Conservation (phyloP, 2,113 vertebrate species). For the Pelvicachromis taeniatus region DNA sequence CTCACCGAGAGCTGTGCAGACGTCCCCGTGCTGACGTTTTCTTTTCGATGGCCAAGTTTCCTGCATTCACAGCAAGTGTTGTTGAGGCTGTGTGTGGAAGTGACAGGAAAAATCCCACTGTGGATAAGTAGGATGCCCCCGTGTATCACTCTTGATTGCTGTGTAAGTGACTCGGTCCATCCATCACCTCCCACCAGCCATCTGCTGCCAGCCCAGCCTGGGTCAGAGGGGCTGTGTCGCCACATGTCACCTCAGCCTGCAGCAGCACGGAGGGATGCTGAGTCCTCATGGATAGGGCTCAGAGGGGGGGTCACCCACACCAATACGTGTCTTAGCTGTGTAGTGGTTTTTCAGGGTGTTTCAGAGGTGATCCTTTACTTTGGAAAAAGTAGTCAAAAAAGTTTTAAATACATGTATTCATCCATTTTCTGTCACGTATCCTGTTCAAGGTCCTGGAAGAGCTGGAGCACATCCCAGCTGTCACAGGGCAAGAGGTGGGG, state of each 20-base stretch:
- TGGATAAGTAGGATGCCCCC: neutral
- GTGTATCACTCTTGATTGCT: neutral
- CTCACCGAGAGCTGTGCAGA: neutral
- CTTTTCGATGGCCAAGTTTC: neutral
- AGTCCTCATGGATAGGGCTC: neutral
- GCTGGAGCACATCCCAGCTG: neutral
- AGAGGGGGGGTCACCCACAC: neutral
- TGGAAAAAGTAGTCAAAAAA: neutral
- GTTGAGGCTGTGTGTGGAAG: neutral
- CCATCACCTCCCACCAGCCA: slow-evolving; percentile 53
- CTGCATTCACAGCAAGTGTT: neutral
- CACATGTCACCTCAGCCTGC: slow-evolving; percentile 49
- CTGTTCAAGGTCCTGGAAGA: no score
- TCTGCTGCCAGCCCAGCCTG: slow-evolving; percentile 28
- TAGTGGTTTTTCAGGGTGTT: neutral
- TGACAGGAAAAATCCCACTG: neutral
- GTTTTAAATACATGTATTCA: neutral
- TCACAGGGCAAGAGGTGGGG: neutral
- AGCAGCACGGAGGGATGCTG: neutral
- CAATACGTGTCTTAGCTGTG: neutral
- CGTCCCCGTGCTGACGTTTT: neutral
- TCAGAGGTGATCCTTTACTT: neutral
- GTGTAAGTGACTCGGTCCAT: slow-evolving; percentile 24
- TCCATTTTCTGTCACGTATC: neutral
- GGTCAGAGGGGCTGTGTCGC: slow-evolving; percentile 38